phyloP scores from a whole-genome alignment of 2,113 vertebrate species.

The Trichechus manatus region DNA sequence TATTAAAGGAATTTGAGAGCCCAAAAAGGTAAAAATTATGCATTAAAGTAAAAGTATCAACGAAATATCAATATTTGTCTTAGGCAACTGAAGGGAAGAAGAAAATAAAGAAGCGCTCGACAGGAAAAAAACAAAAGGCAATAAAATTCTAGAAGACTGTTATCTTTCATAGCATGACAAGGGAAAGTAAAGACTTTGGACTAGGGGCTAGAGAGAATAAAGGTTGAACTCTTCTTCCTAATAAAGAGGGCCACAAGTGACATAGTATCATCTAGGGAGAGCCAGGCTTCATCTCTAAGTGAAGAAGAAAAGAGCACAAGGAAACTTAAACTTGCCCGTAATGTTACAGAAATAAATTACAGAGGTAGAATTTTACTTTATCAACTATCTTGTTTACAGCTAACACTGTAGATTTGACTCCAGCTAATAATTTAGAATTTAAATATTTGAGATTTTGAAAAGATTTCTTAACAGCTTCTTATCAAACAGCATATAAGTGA shows the following conservation, averaged over 20 bases:
- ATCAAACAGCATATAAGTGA: background rate
- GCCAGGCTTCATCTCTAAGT: background rate
- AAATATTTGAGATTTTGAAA: background rate
- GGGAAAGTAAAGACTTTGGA: background rate
- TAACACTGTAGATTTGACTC: background rate
- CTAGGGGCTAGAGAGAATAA: background rate
- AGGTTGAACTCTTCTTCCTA: background rate
- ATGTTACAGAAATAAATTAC: background rate
- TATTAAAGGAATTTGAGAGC: constrained; percentile 18
- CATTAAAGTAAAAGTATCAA: background rate
- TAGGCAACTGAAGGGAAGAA: background rate
- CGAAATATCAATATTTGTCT: background rate
- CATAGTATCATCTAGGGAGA: background rate
- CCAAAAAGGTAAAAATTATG: background rate
- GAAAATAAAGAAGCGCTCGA: background rate
- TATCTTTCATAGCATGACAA: background rate
- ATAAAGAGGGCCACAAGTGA: background rate
- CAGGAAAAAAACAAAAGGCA: too few species aligned
- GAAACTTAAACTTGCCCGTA: background rate
- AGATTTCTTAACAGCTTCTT: background rate
- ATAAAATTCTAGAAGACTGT: background rate
- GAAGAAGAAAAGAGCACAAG: background rate
- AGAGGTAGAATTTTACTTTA: background rate
- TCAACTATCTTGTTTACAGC: background rate
- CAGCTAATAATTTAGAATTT: background rate